Evolutionary conservation across 2,113 vertebrate genomes (phyloP).

Genomic region (Murina feae): DNA sequence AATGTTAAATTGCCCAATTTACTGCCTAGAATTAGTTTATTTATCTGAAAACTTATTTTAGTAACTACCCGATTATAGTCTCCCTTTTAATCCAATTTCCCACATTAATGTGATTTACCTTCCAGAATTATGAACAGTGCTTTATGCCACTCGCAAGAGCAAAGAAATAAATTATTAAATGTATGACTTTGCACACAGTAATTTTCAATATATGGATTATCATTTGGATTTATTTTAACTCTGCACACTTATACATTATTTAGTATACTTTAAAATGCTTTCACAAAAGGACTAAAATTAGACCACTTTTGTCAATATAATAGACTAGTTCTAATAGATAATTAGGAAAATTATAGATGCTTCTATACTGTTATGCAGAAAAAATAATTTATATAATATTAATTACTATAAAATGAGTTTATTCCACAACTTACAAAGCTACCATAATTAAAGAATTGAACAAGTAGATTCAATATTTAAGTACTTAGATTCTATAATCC

Average conservation of each 20-base stretch:
- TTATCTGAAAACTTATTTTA: constrained; percentile 52
- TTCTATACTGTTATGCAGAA: constrained; percentile 31
- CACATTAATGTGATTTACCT: constrained; percentile 22
- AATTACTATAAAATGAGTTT: constrained; percentile 39
- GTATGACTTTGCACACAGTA: constrained; percentile 47
- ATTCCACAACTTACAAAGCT: constrained; percentile 30
- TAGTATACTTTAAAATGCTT: constrained; percentile 55
- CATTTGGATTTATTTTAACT: constrained; percentile 59
- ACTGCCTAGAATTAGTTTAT: not conserved
- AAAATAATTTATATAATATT: constrained; percentile 40
- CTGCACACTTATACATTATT: constrained; percentile 62
- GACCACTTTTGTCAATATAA: constrained; percentile 56
- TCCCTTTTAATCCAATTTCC: constrained; percentile 34
- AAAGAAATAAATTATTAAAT: constrained; percentile 55
- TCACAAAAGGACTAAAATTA: constrained; percentile 59
- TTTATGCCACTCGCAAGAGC: constrained; percentile 39
- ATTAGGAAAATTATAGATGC: constrained; percentile 52
- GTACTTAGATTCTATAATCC: not conserved
- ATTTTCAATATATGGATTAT: constrained; percentile 51
- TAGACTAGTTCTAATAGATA: constrained; percentile 37
- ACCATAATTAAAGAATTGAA: constrained; percentile 30
- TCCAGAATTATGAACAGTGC: constrained; percentile 31
- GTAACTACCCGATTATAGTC: constrained; percentile 25
- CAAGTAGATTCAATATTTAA: not conserved
- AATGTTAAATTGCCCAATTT: constrained; percentile 4